Base-by-base conservation (phyloP, 2,113 vertebrate species). In the Saccopteryx leptura region DNA sequence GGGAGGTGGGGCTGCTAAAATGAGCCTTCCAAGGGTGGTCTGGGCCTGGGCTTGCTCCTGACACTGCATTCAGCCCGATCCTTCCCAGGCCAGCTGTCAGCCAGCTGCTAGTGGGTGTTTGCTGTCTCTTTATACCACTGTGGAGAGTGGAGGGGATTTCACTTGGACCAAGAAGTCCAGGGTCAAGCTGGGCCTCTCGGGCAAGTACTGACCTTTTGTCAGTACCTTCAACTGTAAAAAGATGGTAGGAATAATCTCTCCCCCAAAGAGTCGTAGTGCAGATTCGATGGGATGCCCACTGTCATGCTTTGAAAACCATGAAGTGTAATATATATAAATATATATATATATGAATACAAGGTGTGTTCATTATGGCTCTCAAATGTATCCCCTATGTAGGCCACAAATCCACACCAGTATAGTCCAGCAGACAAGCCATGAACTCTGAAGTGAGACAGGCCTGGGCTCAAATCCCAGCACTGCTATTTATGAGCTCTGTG, bases 31-130 rank as follows among this genome's bases (percentile, higher is more conserved):
- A 1, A 17, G 31, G 69, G 23, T 2, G 17, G 24, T 48, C 72
- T 24, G 12, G 17, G 12, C 8, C n/a, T n/a, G 1, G n/a, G 14
- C 65, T 33, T 1, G 2, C 33, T 50, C 15, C 69, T 1, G 4
- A 18, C 1, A 2, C 61, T 0, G 3, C 2, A 0, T 21, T 52
- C 65, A 28, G 19, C 1, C 33, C 9, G 21, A 46, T 19, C 65
- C 78, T 39, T 54, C 60, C 17, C 0, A 0, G 23, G n/a, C 66
- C 10, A 5, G 63, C 50, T 54, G 24, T 21, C 31, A 56, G 52
- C 26, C 94, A 26, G 1, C 9, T 2, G 9, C 39, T 15, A 0
- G 2, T 10, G 24, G 56, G 31, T 11, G 2, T 50, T 68, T 61
- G 50, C 63, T 5, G 0, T 54, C 61, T 74, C 74, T 48, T 65